phyloP scores from a whole-genome alignment of 2,113 vertebrate species.

The Tinamus guttatus region DNA sequence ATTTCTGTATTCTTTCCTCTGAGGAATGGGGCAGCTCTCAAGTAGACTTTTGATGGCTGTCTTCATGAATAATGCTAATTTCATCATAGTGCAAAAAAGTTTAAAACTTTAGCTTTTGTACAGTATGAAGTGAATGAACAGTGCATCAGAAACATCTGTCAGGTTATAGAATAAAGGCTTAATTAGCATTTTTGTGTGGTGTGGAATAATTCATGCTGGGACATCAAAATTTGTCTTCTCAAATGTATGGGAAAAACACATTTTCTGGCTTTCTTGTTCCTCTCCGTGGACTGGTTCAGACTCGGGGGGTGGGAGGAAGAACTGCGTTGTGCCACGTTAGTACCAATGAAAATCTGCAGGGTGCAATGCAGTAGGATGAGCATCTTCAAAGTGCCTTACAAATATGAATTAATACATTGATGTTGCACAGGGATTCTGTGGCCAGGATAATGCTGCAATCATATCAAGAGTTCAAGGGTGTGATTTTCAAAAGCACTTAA shows the following conservation, averaged over 20 bases:
- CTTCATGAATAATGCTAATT: conserved; percentile 70
- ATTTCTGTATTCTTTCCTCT: not conserved
- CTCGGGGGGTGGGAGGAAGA: not conserved
- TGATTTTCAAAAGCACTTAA: conserved; percentile 33
- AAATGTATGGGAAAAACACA: conserved; percentile 36
- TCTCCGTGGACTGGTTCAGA: not conserved
- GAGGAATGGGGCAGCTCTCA: not conserved
- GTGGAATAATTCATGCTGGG: conserved; percentile 70
- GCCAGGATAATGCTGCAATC: not conserved
- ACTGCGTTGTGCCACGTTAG: not conserved
- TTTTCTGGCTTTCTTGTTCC: conserved; percentile 46
- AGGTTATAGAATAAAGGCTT: conserved; percentile 70
- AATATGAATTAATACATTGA: conserved; percentile 5
- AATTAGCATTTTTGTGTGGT: conserved; percentile 70
- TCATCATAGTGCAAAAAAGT: conserved; percentile 19
- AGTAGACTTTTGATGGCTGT: conserved; percentile 43
- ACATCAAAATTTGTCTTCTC: conserved; percentile 50
- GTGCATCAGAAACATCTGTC: conserved; percentile 71
- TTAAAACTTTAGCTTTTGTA: conserved; percentile 67
- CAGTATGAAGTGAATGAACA: conserved; percentile 51
- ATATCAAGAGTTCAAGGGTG: not conserved
- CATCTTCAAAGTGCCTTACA: conserved; percentile 37
- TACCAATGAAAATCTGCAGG: conserved; percentile 31
- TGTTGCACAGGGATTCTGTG: not conserved
- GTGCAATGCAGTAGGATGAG: not conserved